Base-by-base conservation (phyloP, 2,888 invertebrate genomes). In the Emmelina monodactyla region DNA sequence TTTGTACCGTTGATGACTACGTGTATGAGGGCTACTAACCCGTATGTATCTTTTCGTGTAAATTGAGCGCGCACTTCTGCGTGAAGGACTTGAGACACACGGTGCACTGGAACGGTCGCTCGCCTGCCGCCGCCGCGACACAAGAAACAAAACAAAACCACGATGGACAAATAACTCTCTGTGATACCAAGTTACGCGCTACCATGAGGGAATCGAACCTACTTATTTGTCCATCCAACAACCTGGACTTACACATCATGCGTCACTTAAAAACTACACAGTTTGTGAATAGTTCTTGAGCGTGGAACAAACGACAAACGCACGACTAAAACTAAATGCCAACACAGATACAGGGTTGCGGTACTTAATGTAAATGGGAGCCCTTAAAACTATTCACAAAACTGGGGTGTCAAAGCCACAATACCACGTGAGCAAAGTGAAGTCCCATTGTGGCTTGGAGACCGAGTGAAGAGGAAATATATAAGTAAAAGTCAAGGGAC, bases 81-180 rank as follows among this genome's bases (percentile, higher is more conserved):
- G 82, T 82, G 81, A 82, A 82, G 73, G 82, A 81, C 82, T 82
- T 82, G 81, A 82, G 80, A 79, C 82, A 82, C 80, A 79, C 80
- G 79, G 76, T 78, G 80, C 82, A 83, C 79, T 81, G 81, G 80
- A 82, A 83, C 71, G 82, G 82, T 62, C 82, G 80, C 79, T 82
- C 82, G 68, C 82, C 82, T 81, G 78, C 75, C 71, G 69, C 68
- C 69, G 64, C 68, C 47, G 55, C 54, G 44, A 51, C 32, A 73
- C 71, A 79, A 76, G 78, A 73, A 78, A 78, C 75, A 79, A 75
- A 78, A 78, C 73, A 78, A 78, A 78, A 79, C 78, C 72, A 72
- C 78, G 73, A 76, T 78, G 78, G 79, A 79, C 79, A 78, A 76
- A 58, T 61, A 58, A 55, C 44, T 50, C 48, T 43, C 39, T 41